Base-by-base conservation (phyloP, 2,888 invertebrate species). In the Copidosoma aretas region DNA sequence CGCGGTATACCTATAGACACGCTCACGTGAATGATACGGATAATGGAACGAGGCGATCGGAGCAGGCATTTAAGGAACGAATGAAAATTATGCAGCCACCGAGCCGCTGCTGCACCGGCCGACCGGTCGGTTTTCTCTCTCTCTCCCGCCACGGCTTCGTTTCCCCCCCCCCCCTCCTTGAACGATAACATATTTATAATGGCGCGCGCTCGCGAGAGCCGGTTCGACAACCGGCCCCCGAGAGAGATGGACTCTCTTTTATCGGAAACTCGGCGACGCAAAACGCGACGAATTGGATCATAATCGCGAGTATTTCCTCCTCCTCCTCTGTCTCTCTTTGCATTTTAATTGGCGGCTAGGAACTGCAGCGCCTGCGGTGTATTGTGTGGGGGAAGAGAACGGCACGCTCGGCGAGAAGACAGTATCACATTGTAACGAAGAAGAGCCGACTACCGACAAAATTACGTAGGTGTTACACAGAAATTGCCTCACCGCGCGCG, bases 21-120 rank as follows among this genome's bases (percentile, higher is more conserved):
- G 60, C 58, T 49, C 32, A 64, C 65, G 64, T 53, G 67, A 70
- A 70, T 70, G 67, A 70, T 70, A 64, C 61, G 67, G 67, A 67
- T 70, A 70, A 71, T 71, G 67, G 67, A 71, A 64, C 54, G 64
- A 64, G 64, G 49, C 70, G 70, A 71, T 67, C 70, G 67, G 67
- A 58, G 67, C 56, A 56, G 67, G 70, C 70, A 67, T 71, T 71
- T 71, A 67, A 71, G 70, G 67, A 71, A 71, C 70, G 70, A 67
- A 71, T 71, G 70, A 64, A 71, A 71, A 71, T 71, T 67, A 64
- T 54, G 64, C 67, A 56, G 67, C 60, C 32, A 49, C 24, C 56
- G 61, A 54, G 53, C 53, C 12, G 53, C 32, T 32, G 21, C 1
- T 43, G 46, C 32, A 57, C 22, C 59, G 24, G n/a, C 68, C 68